Percentiles rank a stretch among this genome's conserved stretches.
Evolutionary conservation across 2,888 invertebrate genomes (phyloP).

Genomic region (Spisula solida): DNA sequence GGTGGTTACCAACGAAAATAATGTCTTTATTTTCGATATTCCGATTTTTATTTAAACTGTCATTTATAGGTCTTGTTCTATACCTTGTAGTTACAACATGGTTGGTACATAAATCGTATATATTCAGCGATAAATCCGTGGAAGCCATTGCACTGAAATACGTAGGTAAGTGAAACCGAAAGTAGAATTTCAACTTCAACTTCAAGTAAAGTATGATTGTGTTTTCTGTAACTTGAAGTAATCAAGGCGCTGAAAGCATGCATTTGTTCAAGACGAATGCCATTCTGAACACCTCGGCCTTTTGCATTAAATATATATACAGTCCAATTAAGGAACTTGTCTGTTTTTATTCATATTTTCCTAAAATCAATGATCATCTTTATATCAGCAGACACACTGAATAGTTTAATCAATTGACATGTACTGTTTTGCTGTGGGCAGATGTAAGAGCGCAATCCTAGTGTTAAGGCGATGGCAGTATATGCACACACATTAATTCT

Average conservation of each 20-base stretch:
- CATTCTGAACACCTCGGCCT: too few relatives aligned
- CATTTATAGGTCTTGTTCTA: constrained; percentile 5
- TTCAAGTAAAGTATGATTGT: not conserved
- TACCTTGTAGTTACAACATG: constrained; percentile 66
- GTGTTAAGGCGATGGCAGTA: too few relatives aligned
- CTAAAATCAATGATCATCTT: too few relatives aligned
- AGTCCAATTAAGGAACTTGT: too few relatives aligned
- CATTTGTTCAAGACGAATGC: not conserved
- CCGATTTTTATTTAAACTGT: not conserved
- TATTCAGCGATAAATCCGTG: constrained; percentile 80
- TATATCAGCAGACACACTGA: too few relatives aligned
- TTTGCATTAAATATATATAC: too few relatives aligned
- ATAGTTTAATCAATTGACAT: too few relatives aligned
- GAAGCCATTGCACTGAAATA: constrained; percentile 80
- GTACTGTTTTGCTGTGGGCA: too few relatives aligned
- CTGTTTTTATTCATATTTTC: too few relatives aligned
- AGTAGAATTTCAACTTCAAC: not conserved
- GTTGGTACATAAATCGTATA: constrained; percentile 81
- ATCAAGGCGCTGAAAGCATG: not conserved
- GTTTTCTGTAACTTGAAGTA: not conserved
- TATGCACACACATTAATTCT: too few relatives aligned
- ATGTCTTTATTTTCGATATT: not conserved
- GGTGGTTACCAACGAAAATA: not conserved
- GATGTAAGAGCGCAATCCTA: too few relatives aligned
- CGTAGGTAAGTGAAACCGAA: constrained; percentile 74